Percentiles rank a stretch among this genome's conserved stretches.
These are phyloP conservation scores for Branchellion lobata DNA, from an alignment of 2,888 invertebrate genomes.

Conservation along the genomic window DNA sequence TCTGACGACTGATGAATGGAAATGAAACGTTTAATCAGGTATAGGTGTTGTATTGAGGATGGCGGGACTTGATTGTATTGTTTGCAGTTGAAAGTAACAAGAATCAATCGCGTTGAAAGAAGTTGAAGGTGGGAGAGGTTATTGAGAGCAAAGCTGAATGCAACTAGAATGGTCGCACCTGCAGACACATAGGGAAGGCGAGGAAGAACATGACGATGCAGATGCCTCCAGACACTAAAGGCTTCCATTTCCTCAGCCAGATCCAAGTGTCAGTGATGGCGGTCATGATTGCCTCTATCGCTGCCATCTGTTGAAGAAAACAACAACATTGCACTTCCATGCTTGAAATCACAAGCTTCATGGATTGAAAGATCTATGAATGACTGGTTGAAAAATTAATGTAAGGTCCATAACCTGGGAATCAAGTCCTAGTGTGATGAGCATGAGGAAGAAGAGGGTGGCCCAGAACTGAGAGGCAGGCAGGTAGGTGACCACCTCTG, in stretches of 20 bases:
- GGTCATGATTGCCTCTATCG: conserved; percentile 52
- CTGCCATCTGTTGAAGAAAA: conserved; percentile 50
- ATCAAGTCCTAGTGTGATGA: conserved; percentile 52
- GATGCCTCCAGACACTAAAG: conserved; percentile 41
- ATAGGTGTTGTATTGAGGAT: too few species aligned
- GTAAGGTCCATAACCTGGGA: conserved; percentile 51
- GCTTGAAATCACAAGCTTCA: too few species aligned
- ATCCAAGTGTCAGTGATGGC: conserved; percentile 46
- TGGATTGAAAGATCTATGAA: too few species aligned
- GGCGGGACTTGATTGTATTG: too few species aligned
- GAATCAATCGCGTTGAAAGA: too few species aligned
- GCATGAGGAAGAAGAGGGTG: conserved; percentile 56
- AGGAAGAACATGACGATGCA: conserved; percentile 48
- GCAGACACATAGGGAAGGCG: conserved; percentile 48
- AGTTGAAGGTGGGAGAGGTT: too few species aligned
- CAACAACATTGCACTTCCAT: too few species aligned
- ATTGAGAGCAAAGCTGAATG: too few species aligned
- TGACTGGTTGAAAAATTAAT: too few species aligned
- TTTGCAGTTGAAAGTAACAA: too few species aligned
- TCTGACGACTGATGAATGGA: conserved; percentile 52
- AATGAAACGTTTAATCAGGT: too few species aligned
- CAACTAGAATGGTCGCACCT: conserved; percentile 35
- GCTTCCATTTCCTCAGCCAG: conserved; percentile 40
- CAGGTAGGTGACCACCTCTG: conserved; percentile 57
- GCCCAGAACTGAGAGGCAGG: conserved; percentile 57